Evolutionary conservation across 2,888 invertebrate species (phyloP), one percentile per base, ranked within the genome.

Genomic region (Drosophila greeni): DNA sequence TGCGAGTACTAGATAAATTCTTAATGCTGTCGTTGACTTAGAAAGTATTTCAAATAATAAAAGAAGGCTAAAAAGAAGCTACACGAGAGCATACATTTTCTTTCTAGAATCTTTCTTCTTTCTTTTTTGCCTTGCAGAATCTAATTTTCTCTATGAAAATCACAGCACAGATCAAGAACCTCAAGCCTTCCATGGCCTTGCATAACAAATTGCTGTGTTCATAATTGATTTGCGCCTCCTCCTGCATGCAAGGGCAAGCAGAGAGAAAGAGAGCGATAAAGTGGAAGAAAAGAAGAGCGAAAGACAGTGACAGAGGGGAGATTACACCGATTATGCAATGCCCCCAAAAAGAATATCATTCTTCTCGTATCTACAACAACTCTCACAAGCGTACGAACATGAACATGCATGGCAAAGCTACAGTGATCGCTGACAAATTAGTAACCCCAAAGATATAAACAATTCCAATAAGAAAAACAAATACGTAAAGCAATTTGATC

Each of bases 21-120:
- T 74, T 80, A 82, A 80, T 64, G 81, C 75, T 76, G 78, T 80
- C 81, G 81, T 78, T 82, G 77, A 78, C 77, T 78, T 78, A 75
- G 83, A 78, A 78, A 83, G 78, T 78, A 83, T 81, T 71, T 45
- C 70, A 71, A 70, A 49, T 54, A 58, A 64, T 29, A 29, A 58
- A 59, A 58, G 58, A 58, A 58, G 40, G 33, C 36, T 36, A 29
- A 52, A 36, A 40, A 48, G 8, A 40, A 48, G 11, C 20, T 18
- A 29, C 26, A 45, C 29, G 29, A 18, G 14, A 29, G 45, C 29
- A 45, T 12, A 18, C 1, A 9, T 47, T 20, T 47, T 45, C 45
- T 29, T 29, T 5, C 56, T n/a, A 11, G 5, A 39, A 29, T 29
- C 4, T 29, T 29, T 29, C 11, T 34, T 18, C 36, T 26, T 45